Evolutionary conservation across 2,797 vertebrate species (phyloP).

Genomic region (Heliangelus exortis): DNA sequence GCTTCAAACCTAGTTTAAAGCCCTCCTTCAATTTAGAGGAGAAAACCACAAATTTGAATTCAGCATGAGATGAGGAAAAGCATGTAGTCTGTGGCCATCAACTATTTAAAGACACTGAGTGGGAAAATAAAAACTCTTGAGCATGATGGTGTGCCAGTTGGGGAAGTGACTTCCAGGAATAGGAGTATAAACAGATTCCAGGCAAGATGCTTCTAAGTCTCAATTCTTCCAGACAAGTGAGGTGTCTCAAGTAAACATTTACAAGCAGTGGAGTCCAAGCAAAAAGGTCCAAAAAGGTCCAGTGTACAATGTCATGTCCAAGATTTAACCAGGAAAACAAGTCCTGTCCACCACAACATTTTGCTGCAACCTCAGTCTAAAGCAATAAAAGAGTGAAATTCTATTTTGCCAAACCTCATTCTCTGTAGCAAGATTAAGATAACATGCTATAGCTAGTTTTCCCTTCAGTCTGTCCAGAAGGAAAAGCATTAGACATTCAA

Average conservation of each 20-base stretch:
- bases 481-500: neutral
- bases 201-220: neutral
- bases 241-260: neutral
- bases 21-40: neutral
- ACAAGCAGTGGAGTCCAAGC: neutral
- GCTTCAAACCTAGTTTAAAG: no score
- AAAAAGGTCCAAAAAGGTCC: neutral
- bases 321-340: no score
- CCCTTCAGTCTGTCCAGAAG: neutral
- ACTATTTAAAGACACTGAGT: neutral
- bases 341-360: neutral
- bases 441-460: neutral
- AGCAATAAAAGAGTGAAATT: neutral
- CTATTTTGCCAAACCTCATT: neutral
- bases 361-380: neutral
- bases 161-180: neutral
- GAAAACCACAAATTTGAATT: neutral
- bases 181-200: neutral
- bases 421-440: neutral
- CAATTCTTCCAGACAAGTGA: neutral
- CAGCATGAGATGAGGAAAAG: neutral
- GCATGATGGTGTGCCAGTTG: neutral
- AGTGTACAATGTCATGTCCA: neutral
- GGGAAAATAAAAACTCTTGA: fast-evolving
- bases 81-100: neutral